Conservation (phyloP, 2,888 invertebrate genomes). For the Dascillus cervinus region DNA sequence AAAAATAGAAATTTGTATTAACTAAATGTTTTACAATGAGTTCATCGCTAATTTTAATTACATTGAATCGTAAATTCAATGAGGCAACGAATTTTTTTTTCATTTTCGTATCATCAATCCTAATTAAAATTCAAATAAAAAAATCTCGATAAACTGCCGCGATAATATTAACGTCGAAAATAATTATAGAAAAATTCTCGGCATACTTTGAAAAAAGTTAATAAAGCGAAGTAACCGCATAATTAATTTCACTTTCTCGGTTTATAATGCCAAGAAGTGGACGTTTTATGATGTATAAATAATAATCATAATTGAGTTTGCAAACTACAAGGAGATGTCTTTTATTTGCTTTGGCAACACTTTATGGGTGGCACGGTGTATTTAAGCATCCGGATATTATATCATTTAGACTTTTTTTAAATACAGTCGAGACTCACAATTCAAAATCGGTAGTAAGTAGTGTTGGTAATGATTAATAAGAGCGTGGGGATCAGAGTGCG, state of each 20-base stretch:
- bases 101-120: neutral
- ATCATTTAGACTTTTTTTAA: too few relatives aligned
- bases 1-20: constrained; percentile 13
- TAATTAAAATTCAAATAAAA: constrained; percentile 9
- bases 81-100: neutral
- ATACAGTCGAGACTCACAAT: too few relatives aligned
- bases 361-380: constrained; percentile 26
- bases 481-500: too few relatives aligned
- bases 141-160: too few relatives aligned
- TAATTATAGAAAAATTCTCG: constrained; percentile 9
- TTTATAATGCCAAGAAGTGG: constrained; percentile 15
- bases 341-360: constrained; percentile 26
- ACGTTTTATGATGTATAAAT: constrained; percentile 24
- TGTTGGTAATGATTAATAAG: too few relatives aligned
- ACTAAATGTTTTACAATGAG: constrained; percentile 11
- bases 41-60: constrained; percentile 14
- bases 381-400: too few relatives aligned
- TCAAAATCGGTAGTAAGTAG: too few relatives aligned
- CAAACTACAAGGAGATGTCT: constrained; percentile 14
- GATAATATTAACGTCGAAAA: too few relatives aligned
- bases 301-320: constrained; percentile 26
- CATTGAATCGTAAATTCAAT: too few relatives aligned
- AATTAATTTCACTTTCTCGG: constrained; percentile 18
- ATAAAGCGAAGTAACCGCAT: too few relatives aligned
- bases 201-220: constrained; percentile 6